A percentile compares a stretch with the other conserved stretches of the same genome.
phyloP scores from a whole-genome alignment of 1,140 invertebrate species.

The Saxidomus purpurata region DNA sequence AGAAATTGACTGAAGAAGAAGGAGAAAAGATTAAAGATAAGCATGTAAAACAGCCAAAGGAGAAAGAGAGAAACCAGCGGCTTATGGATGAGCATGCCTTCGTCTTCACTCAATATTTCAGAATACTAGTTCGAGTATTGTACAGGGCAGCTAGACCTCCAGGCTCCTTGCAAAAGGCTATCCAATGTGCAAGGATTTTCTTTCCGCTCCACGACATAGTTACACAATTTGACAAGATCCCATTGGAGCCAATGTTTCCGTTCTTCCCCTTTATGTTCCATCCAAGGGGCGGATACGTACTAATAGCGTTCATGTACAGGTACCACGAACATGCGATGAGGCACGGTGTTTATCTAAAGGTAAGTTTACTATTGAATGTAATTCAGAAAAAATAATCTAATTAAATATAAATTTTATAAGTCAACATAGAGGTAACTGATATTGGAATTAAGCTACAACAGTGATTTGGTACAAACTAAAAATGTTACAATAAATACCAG shows the following conservation, averaged over 20 bases:
- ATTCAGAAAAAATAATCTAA: too few relatives aligned
- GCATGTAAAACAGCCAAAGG: neutral
- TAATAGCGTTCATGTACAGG: constrained; percentile 53
- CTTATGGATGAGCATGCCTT: too few relatives aligned
- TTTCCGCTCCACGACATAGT: constrained; percentile 13
- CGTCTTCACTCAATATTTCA: neutral
- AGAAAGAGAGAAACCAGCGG: neutral
- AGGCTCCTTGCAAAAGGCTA: constrained; percentile 21
- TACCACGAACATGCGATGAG: constrained; percentile 54
- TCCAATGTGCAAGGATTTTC: neutral
- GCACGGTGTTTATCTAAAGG: constrained; percentile 50
- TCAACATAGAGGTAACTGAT: too few relatives aligned
- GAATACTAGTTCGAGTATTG: neutral
- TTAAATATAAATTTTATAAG: too few relatives aligned
- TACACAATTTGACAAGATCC: constrained; percentile 16
- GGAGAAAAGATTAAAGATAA: neutral
- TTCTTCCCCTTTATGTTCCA: neutral
- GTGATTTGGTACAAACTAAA: too few relatives aligned
- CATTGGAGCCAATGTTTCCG: neutral
- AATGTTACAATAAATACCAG: too few relatives aligned
- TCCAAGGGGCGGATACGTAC: neutral
- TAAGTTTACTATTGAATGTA: too few relatives aligned
- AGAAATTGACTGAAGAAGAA: constrained; percentile 1
- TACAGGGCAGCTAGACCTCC: neutral
- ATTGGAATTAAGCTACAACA: too few relatives aligned